A percentile compares a stretch with the other conserved stretches of the same genome.
phyloP scores from a whole-genome alignment of 2,888 invertebrate genomes.

The Papilio demoleus region DNA sequence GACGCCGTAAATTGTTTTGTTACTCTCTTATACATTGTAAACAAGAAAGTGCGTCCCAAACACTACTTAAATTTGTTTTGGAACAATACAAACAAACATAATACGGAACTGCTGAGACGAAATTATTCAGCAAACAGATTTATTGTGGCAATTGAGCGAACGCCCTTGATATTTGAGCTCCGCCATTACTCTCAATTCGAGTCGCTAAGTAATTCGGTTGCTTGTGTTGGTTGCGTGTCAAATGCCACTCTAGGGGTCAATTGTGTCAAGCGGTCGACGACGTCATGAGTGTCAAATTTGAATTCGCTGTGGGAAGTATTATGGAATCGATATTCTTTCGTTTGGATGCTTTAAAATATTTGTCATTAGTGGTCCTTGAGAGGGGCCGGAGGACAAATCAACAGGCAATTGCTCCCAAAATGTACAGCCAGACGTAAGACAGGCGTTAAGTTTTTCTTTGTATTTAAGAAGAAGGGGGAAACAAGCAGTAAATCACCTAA shows the following conservation, averaged over 20 bases:
- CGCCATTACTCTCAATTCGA: conserved; percentile 58
- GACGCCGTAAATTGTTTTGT: too few species aligned
- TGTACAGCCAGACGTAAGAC: too few species aligned
- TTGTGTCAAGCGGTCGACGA: conserved; percentile 38
- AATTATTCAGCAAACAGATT: conserved; percentile 30
- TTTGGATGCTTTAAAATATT: background rate
- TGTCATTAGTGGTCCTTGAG: too few species aligned
- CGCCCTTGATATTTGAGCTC: conserved; percentile 60
- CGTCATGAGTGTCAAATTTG: conserved; percentile 30
- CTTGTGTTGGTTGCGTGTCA: conserved; percentile 54
- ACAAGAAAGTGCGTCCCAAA: background rate
- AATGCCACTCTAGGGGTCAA: conserved; percentile 53
- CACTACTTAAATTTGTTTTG: background rate
- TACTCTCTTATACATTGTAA: too few species aligned
- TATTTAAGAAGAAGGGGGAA: too few species aligned
- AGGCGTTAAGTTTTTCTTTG: too few species aligned
- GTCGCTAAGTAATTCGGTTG: conserved; percentile 57
- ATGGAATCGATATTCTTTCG: background rate
- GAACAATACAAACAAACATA: conserved; percentile 28
- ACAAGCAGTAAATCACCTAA: too few species aligned
- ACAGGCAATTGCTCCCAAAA: too few species aligned
- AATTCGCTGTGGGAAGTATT: conserved; percentile 7
- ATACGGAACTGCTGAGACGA: conserved; percentile 14
- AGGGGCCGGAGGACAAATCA: too few species aligned
- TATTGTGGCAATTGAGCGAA: conserved; percentile 37